Evolutionary conservation across 1,140 invertebrate genomes (phyloP).

Genomic region (Zaprionus gabonicus): DNA sequence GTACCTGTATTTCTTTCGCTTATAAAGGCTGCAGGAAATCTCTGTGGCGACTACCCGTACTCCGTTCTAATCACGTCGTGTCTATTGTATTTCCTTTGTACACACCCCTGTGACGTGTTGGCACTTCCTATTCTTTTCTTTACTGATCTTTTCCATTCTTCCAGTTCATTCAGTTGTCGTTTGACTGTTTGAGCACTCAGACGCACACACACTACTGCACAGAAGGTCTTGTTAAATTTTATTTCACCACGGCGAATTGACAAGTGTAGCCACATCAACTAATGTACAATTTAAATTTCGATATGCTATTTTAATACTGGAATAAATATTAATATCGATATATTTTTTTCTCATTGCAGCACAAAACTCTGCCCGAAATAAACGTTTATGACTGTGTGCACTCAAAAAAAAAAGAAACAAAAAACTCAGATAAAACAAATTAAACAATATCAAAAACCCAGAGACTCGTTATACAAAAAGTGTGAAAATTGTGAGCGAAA

Average conservation of each 20-base stretch:
- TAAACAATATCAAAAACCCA: constrained; percentile 2
- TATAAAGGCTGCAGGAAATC: constrained; percentile 40
- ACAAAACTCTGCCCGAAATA: constrained; percentile 34
- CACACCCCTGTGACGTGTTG: constrained; percentile 25
- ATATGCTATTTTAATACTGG: neutral
- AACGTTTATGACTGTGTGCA: constrained; percentile 16
- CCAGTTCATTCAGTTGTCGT: constrained; percentile 7
- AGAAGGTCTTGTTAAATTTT: neutral
- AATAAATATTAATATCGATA: constrained; percentile 1
- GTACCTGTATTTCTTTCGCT: constrained; percentile 43
- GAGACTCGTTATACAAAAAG: neutral
- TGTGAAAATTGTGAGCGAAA: neutral
- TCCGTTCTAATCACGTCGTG: neutral
- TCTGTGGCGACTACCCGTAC: constrained; percentile 30
- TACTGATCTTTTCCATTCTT: constrained; percentile 23
- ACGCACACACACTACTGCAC: neutral
- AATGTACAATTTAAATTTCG: constrained; percentile 1
- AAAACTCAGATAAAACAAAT: neutral
- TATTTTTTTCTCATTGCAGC: constrained; percentile 27
- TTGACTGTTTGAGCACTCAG: neutral
- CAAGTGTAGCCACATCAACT: constrained; percentile 19
- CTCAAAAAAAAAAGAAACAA: constrained; percentile 4
- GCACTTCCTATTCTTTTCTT: constrained; percentile 23
- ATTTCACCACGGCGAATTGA: neutral
- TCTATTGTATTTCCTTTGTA: constrained; percentile 21